Base-by-base conservation (phyloP, 2,888 invertebrate species). In the Drosophila kokeensis region DNA sequence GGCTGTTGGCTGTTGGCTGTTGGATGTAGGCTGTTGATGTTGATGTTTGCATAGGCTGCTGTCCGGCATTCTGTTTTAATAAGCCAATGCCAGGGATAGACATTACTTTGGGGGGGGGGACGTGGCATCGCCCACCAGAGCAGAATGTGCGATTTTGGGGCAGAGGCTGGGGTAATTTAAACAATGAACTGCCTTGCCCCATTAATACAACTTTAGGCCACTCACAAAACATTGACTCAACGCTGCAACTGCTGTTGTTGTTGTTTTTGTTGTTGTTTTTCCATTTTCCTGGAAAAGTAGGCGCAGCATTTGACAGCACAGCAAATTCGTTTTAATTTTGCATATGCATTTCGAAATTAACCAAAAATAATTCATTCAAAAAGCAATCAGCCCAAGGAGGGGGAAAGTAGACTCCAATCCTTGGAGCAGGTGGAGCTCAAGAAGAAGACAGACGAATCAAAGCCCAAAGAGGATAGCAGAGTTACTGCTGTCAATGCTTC, bases 121-220 rank as follows among this genome's bases (percentile, higher is more conserved):
- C 30, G 45, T 60, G 62, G 53, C 45, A 64, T 6, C 18, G 27
- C 8, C 21, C 45, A 45, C 4, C 4, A 15, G 21, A 21, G 8
- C 24, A 27, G 8, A 30, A 53, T 42, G 38, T 30, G 45, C 15
- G 15, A 18, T 32, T 53, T 32, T 8, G 15, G 3, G 27, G 50
- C n/a, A 2, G 18, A 34, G 50, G 15, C 2, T 24, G 78, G 72
- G 73, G 72, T 79, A 83, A 87, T 87, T 81, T 89, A 85, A 85
- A 83, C 85, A 85, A 89, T 85, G 82, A 87, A 85, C 85, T 45
- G 87, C 89, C 87, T 81, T 71, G 75, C 73, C 82, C 85, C 85
- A 89, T 85, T 89, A 82, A 85, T 89, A 84, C 87, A 75, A 84
- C 84, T 89, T 87, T 71, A 66, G 84, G 79, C 74, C 73, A 85